These are phyloP conservation scores for Pollenia angustigena DNA, from an alignment of 2,888 invertebrate species.

Conservation along the genomic window DNA sequence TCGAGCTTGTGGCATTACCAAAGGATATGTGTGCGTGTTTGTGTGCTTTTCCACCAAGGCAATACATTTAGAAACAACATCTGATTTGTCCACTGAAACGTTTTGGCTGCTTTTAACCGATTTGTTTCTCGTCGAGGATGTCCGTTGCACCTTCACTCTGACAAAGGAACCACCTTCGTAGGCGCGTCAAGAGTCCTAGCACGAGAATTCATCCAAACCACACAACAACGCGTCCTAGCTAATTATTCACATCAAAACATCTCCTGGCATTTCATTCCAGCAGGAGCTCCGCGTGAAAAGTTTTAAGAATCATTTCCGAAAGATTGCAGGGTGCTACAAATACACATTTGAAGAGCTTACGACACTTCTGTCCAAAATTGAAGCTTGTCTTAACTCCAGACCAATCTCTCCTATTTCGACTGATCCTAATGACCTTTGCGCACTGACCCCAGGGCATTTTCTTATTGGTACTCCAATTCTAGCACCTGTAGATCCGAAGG, in stretches of 20 bases:
- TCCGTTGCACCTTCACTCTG: neutral
- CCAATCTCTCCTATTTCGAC: conserved; percentile 1
- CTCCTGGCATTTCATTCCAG: too few species aligned
- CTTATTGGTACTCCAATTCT: neutral
- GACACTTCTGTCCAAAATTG: neutral
- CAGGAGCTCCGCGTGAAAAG: neutral
- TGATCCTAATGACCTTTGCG: neutral
- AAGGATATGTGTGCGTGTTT: too few species aligned
- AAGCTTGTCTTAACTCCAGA: neutral
- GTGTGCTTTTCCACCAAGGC: too few species aligned
- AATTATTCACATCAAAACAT: too few species aligned
- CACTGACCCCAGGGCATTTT: too few species aligned
- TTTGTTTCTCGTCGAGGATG: too few species aligned
- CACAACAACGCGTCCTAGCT: too few species aligned
- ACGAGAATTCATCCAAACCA: neutral
- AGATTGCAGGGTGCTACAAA: neutral
- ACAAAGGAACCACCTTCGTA: conserved; percentile 10
- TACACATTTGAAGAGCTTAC: too few species aligned
- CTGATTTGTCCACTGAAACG: too few species aligned
- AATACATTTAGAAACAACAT: too few species aligned
- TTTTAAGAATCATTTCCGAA: conserved; percentile 3
- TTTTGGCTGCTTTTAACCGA: too few species aligned
- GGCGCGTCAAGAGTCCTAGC: neutral
- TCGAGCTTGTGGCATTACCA: too few species aligned
- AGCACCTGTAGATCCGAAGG: neutral